Conservation (phyloP, 92 coral and sea anemone species). For the Isaurus tuberculatus region DNA sequence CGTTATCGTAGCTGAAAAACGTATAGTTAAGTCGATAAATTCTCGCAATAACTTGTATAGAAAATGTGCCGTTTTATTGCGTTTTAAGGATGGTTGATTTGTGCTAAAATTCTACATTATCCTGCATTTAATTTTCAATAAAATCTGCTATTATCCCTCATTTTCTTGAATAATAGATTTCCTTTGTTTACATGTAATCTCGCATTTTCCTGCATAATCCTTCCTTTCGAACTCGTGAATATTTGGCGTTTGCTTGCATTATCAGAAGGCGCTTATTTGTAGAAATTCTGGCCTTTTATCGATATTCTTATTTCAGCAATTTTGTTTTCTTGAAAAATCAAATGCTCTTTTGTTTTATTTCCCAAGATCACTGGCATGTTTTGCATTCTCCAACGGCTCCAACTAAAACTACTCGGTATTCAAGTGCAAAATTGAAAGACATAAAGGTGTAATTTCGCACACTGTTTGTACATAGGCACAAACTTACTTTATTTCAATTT, state of each 20-base stretch:
- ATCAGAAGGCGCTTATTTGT: background rate
- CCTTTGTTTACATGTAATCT: too few species aligned
- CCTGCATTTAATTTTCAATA: too few species aligned
- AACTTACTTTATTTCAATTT: slow-evolving; percentile 1
- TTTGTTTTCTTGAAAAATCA: background rate
- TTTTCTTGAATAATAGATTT: too few species aligned
- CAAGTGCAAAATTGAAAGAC: background rate
- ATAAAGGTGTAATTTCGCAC: background rate
- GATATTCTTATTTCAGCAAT: background rate
- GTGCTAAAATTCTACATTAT: background rate
- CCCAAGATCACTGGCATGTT: background rate
- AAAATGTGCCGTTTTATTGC: too few species aligned
- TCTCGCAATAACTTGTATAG: too few species aligned
- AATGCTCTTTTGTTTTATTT: background rate
- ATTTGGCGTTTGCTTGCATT: background rate
- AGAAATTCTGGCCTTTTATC: background rate
- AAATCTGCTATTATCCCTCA: too few species aligned
- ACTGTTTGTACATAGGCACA: slow-evolving; percentile 4
- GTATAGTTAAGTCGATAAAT: too few species aligned
- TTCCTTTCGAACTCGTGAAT: background rate
- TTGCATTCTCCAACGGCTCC: background rate
- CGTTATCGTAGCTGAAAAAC: too few species aligned
- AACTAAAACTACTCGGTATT: background rate
- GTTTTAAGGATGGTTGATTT: too few species aligned
- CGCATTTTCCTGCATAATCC: background rate